Base-by-base conservation (phyloP, 2,888 invertebrate species). In the Caenorhabditis panamensis region DNA sequence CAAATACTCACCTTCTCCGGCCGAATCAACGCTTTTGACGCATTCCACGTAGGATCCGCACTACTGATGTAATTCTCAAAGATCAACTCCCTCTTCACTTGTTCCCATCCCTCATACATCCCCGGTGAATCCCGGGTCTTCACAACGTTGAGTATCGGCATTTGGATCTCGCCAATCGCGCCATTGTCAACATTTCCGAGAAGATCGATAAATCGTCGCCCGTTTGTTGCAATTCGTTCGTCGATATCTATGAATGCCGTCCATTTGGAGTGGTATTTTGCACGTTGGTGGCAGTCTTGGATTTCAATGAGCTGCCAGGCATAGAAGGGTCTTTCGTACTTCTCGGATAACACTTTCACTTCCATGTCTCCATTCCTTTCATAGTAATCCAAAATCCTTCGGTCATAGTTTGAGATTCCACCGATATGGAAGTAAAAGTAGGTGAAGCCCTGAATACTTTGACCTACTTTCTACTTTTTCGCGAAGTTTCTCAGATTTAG, bases 171-270 rank as follows among this genome's bases (percentile, higher is more conserved):
- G 49, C 51, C 64, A 1, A 71, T 31, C 0, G 26, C 41, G 9
- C 54, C 53, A 28, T 56, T 62, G 61, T 61, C 24, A 47, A 76
- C 47, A 16, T 41, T 36, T n/a, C 44, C 18, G 6, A 76, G 36
- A 26, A 62, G 5, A 8, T 68, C 66, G 20, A 67, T 13, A n/a
- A 67, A 61, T 28, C 62, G 5, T n/a, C 36, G 24, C 5, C 61
- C 54, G n/a, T 36, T 22, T 16, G 59, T 24, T 0, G 54, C 47
- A 11, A 78, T 26, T 20, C 77, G 31, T 54, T 78, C 77, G 26
- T 78, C 78, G 1, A 78, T 36, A 53, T 78, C 78, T 3, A 78
- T 72, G 20, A 78, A 78, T 4, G 71, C 78, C 1, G 71, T 66
- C 71, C 78, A 78, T 37, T 72, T 71, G 5, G 78, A 71, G 24